Evolutionary conservation across 2,797 vertebrate genomes (phyloP).

Genomic region (Ptychadena robeensis): DNA sequence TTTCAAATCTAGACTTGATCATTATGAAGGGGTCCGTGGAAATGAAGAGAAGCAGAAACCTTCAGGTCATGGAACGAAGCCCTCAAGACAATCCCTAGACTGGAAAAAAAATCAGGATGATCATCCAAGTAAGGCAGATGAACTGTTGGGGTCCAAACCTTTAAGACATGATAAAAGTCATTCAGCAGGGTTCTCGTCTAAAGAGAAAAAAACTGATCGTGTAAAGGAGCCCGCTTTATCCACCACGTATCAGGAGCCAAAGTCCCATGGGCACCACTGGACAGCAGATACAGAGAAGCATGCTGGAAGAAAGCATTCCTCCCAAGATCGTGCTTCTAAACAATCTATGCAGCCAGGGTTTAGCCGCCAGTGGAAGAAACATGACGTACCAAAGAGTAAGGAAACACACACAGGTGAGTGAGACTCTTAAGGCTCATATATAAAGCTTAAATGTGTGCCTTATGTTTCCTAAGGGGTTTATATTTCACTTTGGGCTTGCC

Average conservation of each 20-base stretch:
- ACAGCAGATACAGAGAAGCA: slow-evolving; percentile 70
- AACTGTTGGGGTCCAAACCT: slow-evolving; percentile 68
- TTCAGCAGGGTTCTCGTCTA: slow-evolving; percentile 65
- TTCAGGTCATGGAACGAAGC: slow-evolving; percentile 73
- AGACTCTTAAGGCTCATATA: not conserved
- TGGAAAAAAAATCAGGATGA: slow-evolving; percentile 72
- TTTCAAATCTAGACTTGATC: slow-evolving; percentile 68
- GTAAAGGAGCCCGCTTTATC: slow-evolving; percentile 67
- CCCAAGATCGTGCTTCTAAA: slow-evolving; percentile 76
- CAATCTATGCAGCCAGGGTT: slow-evolving; percentile 75
- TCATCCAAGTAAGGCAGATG: slow-evolving; percentile 68
- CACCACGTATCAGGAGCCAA: slow-evolving; percentile 67
- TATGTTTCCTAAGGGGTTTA: not conserved
- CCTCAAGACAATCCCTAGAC: slow-evolving; percentile 73
- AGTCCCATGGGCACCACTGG: slow-evolving; percentile 65
- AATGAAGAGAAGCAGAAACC: slow-evolving; percentile 72
- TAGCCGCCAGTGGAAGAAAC: slow-evolving; percentile 77
- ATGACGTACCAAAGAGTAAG: slow-evolving; percentile 87
- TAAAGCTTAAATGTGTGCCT: not conserved
- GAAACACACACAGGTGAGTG: slow-evolving; percentile 94
- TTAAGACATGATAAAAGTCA: slow-evolving; percentile 68
- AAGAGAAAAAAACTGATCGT: slow-evolving; percentile 73
- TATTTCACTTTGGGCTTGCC: no score
- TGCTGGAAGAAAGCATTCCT: slow-evolving; percentile 71
- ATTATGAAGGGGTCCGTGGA: slow-evolving; percentile 67